A percentile compares a stretch with the other conserved stretches of the same genome.
Evolutionary conservation across 2,797 vertebrate genomes (phyloP).

Genomic region (Gallinago nigripennis): DNA sequence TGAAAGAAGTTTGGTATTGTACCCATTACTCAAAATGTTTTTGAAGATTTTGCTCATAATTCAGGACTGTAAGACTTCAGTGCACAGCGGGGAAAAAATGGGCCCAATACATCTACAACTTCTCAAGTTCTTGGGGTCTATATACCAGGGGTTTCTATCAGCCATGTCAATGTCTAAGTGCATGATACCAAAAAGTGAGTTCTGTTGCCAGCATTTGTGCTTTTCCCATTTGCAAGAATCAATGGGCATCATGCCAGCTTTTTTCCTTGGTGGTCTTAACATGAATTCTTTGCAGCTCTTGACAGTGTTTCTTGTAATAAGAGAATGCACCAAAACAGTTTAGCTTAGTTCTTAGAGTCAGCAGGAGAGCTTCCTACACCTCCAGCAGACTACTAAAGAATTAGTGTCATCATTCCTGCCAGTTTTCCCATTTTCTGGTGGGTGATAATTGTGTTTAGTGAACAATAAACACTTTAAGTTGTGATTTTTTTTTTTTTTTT

Average conservation of each 20-base stretch:
- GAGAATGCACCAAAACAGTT: background rate
- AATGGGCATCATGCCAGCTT: background rate
- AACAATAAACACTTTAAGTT: background rate
- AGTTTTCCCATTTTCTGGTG: conserved; percentile 16
- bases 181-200: background rate
- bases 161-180: background rate
- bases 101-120: background rate
- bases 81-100: background rate
- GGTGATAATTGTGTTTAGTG: conserved; percentile 14
- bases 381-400: background rate
- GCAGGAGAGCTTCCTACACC: background rate
- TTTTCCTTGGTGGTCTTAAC: background rate
- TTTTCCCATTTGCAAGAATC: background rate
- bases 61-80: background rate
- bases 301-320: background rate
- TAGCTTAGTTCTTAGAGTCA: background rate
- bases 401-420: background rate
- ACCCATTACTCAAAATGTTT: background rate
- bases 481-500: background rate
- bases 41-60: background rate
- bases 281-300: background rate
- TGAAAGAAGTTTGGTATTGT: background rate
- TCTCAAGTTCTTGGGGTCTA: background rate
- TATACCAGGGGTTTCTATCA: background rate
- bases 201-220: background rate